Base-by-base conservation (phyloP, 2,113 vertebrate species). In the Ondatra zibethicus region DNA sequence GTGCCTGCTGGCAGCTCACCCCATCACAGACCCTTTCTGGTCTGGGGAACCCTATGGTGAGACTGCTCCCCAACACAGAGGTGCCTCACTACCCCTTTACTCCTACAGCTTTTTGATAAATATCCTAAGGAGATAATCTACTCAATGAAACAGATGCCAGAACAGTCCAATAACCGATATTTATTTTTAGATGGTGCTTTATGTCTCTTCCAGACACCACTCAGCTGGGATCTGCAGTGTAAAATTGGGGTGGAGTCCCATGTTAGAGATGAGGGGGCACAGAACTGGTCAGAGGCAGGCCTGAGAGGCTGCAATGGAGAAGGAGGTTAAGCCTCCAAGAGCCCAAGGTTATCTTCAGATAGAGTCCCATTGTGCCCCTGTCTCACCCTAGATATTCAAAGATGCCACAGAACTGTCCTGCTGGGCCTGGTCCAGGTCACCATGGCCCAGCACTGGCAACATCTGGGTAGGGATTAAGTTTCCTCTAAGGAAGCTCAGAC, bases 71-170 rank as follows among this genome's bases (percentile, higher is more conserved):
- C n/a, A n/a, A 75, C 5, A 11, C 39, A 12, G 13, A 61, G 27
- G 11, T 0, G 9, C 52, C 77, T 11, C 8, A 4, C 1, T 5
- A 0, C 39, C 80, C 42, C 3, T 86, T n/a, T 10, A 9, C 12
- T 12, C n/a, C 11, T 7, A 0, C 0, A 36, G 39, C 10, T 0
- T 36, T 23, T 29, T 0, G 10, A 13, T 10, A 29, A 11, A 2
- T 2, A 1, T 29, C 9, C 0, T 13, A 72, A 55, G 50, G 23
- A 23, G 68, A 17, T 25, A 27, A 14, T 13, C 65, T 10, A 8
- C 1, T 31, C 0, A 3, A 14, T 80, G 0, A 5, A 25, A 25
- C 13, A 16, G 63, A 31, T 0, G 3, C 36, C 11, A 23, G 42
- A 0, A 23, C 19, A 1, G 0, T 76, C 29, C 3, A 14, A 1